Evolutionary conservation across 2,113 vertebrate genomes (phyloP), one percentile per base, ranked within the genome.

Genomic region (Diadophis punctatus): DNA sequence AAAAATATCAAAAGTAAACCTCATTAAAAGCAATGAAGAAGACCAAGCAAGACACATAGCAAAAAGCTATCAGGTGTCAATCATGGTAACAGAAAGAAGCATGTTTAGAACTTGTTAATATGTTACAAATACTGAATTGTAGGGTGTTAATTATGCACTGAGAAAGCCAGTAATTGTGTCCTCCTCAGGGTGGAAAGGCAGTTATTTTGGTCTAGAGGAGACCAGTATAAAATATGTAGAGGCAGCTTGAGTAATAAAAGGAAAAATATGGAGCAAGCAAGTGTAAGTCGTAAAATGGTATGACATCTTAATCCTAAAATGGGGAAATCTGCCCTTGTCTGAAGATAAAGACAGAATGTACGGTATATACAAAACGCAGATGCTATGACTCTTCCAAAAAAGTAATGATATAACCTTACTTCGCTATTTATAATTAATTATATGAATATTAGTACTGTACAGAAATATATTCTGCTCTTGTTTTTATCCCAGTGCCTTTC

Each of bases 31-130:
- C 49, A 10, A 12, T 87, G 87, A 94, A 80, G 84, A 90, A 93
- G 93, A 95, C 94, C 55, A 80, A 86, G 87, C 18, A 5, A 94
- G 93, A 90, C 74, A 93, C 94, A 93, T 94, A 93, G 92, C 30
- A 86, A 92, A 96, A 96, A 95, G 55, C 95, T 96, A 95, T 96
- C 95, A 93, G 39, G 0, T 25, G 89, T 96, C 96, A 96, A 93
- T 96, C 96, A 96, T 27, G 5, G 63, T 95, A 96, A 96, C 94
- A 89, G 56, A 92, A 95, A 93, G 94, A 96, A 96, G 3, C 95
- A 94, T 93, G 93, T 94, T 88, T 48, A 93, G 89, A 58, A n/a
- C 30, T 63, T 94, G 89, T 90, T 94, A 96, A 93, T 91, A 92
- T 84, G 93, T 68, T 87, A 90, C 94, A 91, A 86, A 93, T 94